phyloP scores from a whole-genome alignment of 1,140 invertebrate genomes.

The Drosophila biarmipes region DNA sequence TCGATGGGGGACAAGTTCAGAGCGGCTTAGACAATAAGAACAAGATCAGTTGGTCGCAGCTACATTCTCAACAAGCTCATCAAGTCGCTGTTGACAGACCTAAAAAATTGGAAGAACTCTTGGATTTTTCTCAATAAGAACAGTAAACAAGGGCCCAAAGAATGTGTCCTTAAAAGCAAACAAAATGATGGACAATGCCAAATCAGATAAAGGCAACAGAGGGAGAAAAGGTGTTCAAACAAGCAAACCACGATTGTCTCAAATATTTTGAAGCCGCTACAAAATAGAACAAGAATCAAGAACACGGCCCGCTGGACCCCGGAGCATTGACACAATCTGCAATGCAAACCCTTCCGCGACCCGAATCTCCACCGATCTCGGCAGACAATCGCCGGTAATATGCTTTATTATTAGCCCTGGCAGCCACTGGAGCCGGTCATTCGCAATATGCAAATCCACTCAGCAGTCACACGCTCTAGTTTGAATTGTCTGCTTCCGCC shows the following conservation, averaged over 20 bases:
- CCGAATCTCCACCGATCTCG: conserved; percentile 19
- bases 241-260: conserved; percentile 82
- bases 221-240: conserved; percentile 79
- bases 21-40: conserved; percentile 67
- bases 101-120: conserved; percentile 20
- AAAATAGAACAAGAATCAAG: conserved; percentile 74
- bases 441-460: conserved; percentile 77
- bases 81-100: conserved; percentile 71
- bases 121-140: conserved; percentile 72
- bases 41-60: conserved; percentile 61
- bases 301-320: conserved; percentile 41
- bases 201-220: conserved; percentile 72
- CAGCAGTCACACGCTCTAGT: conserved; percentile 82
- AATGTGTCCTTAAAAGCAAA: conserved; percentile 77
- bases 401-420: conserved; percentile 81
- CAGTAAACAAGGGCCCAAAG: conserved; percentile 65
- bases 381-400: conserved; percentile 77
- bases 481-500: conserved; percentile 76
- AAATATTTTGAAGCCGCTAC: conserved; percentile 79
- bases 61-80: conserved; percentile 71
- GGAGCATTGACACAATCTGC: conserved; percentile 46
- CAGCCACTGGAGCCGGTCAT: conserved; percentile 56
- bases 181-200: conserved; percentile 73
- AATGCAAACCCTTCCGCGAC: conserved; percentile 24
- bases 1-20: conserved; percentile 17